A percentile compares a stretch with the other conserved stretches of the same genome.
These are phyloP conservation scores for Neopelma chrysocephalum DNA, from an alignment of 2,797 vertebrate species.

Conservation along the genomic window DNA sequence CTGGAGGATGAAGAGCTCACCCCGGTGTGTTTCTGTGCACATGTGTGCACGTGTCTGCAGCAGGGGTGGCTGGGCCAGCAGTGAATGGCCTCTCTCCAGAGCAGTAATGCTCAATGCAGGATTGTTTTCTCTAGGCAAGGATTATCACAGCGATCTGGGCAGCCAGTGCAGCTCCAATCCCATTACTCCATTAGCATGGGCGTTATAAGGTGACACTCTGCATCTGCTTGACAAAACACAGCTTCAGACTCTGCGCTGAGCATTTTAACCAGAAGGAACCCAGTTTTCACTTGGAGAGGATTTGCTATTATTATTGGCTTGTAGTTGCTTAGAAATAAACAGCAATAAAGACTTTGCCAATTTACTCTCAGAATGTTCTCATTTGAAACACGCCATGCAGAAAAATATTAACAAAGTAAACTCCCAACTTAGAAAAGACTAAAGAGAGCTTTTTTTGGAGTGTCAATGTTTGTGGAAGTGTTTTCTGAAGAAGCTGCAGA, in stretches of 20 bases:
- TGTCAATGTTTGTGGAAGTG: neutral
- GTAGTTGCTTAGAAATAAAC: slow-evolving; percentile 54
- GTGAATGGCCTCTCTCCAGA: slow-evolving; percentile 27
- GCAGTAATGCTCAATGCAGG: neutral
- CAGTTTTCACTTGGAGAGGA: slow-evolving; percentile 31
- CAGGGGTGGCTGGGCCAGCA: neutral
- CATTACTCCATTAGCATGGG: slow-evolving; percentile 35
- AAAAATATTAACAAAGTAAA: slow-evolving; percentile 73
- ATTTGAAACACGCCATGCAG: slow-evolving; percentile 58
- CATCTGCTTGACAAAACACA: slow-evolving; percentile 53
- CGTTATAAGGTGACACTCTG: slow-evolving; percentile 34
- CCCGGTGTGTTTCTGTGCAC: neutral
- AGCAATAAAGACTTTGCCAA: slow-evolving; percentile 62
- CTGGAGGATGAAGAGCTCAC: neutral
- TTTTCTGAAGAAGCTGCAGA: slow-evolving; percentile 40
- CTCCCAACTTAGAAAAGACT: slow-evolving; percentile 35
- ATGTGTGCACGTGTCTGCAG: neutral
- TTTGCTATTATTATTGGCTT: slow-evolving; percentile 62
- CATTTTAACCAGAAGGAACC: slow-evolving; percentile 7
- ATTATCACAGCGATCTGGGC: neutral
- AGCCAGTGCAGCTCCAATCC: slow-evolving; percentile 11
- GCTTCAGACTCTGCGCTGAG: slow-evolving; percentile 5
- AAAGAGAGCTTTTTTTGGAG: slow-evolving; percentile 15
- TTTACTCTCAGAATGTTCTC: slow-evolving; percentile 65
- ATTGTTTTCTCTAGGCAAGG: slow-evolving; percentile 14